Base-by-base conservation (phyloP, 2,113 vertebrate genomes). In the Triplophysa dalaica region DNA sequence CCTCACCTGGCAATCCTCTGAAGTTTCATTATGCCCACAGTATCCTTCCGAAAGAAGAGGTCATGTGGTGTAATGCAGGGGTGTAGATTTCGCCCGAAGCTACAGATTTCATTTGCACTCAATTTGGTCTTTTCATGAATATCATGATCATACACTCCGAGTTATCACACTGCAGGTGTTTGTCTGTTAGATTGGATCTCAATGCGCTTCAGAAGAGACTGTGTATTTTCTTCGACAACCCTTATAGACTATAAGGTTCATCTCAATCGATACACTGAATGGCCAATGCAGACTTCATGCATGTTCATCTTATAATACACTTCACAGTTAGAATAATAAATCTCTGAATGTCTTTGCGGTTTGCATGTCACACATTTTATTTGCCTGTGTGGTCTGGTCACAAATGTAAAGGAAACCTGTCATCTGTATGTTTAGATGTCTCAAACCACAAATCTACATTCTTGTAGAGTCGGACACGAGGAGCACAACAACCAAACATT, bases 11-110 rank as follows among this genome's bases (percentile, higher is more conserved):
- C 3, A 43, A 8, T 80, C 26, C 65, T 13, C 65, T 60, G 79
- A 92, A 94, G 92, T 95, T 96, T 95, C 90, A 90, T 87, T 90
- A 85, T 91, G 92, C 92, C 92, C 90, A 87, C 85, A 24, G 85
- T 91, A 85, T 89, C 90, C 89, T 92, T 89, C 61, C 88, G 86
- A 91, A 87, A 89, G 86, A 88, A 88, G 92, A 91, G 96, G 95
- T 98, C 95, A 94, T 82, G 77, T 63, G 86, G 87, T 85, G 89
- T 91, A 93, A 93, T 92, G 89, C 81, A n/a, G 86, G 77, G 85
- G 90, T 92, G 91, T 91, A 93, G 88, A 85, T 95, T 94, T 90
- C 84, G 93, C 93, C 91, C 62, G 19, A 7, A 93, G 93, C 91
- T 92, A 90, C 87, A 89, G 88, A 89, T 93, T 94, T 90, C 86